Evolutionary conservation across 1,140 invertebrate species (phyloP).

Genomic region (Dendroctonus valens): DNA sequence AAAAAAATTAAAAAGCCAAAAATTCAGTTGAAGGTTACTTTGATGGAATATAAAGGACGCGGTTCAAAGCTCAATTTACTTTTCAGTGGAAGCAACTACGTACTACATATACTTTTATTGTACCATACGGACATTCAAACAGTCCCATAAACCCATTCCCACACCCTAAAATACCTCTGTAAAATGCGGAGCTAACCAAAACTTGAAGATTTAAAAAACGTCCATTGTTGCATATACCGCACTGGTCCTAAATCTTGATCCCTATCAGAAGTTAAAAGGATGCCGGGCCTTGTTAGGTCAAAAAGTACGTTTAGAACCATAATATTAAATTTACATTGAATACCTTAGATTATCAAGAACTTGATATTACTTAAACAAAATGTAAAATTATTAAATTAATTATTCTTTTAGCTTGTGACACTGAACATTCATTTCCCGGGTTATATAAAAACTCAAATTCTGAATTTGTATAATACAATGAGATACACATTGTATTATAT

Average conservation of each 20-base stretch:
- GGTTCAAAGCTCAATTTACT: neutral
- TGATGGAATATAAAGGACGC: too few species aligned
- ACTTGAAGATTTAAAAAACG: conserved; percentile 15
- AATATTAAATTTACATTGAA: conserved; percentile 26
- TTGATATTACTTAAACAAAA: neutral
- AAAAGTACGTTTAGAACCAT: conserved; percentile 18
- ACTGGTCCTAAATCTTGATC: conserved; percentile 25
- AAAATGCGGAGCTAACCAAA: conserved; percentile 3
- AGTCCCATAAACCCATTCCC: neutral
- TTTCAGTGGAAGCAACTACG: neutral
- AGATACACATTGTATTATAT: too few species aligned
- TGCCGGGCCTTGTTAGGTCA: conserved; percentile 13
- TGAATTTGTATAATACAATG: too few species aligned
- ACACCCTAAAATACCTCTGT: conserved; percentile 10
- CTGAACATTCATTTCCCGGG: too few species aligned
- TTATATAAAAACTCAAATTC: too few species aligned
- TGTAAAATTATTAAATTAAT: neutral
- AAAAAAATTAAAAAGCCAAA: too few species aligned
- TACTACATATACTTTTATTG: too few species aligned
- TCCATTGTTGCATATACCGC: conserved; percentile 19
- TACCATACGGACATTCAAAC: neutral
- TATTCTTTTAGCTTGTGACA: too few species aligned
- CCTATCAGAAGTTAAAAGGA: conserved; percentile 13
- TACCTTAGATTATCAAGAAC: neutral
- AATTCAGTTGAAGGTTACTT: too few species aligned